These are phyloP conservation scores for Cryptoprocta ferox DNA, from an alignment of 2,797 vertebrate species.

Conservation along the genomic window DNA sequence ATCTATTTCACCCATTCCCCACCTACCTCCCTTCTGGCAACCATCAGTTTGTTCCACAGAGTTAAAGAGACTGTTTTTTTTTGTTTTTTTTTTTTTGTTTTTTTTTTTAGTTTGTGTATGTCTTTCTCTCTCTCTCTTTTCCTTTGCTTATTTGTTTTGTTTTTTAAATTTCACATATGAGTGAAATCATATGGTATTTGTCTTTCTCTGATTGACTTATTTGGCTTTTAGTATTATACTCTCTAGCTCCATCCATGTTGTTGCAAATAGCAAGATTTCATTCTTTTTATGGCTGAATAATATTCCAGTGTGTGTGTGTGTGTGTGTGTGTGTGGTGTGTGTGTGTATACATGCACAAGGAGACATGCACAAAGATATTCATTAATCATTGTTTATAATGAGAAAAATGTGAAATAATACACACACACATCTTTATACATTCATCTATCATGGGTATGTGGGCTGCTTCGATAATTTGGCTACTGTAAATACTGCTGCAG, in stretches of 20 bases:
- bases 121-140: neutral
- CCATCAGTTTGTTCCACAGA: neutral
- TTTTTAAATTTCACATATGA: neutral
- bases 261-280: neutral
- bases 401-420: conserved; percentile 16
- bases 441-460: neutral
- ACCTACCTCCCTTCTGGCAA: neutral
- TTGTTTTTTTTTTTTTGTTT: neutral
- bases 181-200: neutral
- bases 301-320: neutral
- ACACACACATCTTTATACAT: neutral
- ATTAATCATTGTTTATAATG: conserved; percentile 25
- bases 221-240: neutral
- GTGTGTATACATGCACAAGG: neutral
- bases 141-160: neutral
- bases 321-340: too few species aligned
- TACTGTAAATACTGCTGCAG: neutral
- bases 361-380: neutral
- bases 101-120: neutral
- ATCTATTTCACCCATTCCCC: neutral
- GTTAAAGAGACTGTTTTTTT: neutral
- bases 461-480: neutral
- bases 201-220: neutral
- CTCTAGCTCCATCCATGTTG: neutral
- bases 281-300: neutral